Base-by-base conservation (phyloP, 2,797 vertebrate species). In the Fundulus diaphanus region DNA sequence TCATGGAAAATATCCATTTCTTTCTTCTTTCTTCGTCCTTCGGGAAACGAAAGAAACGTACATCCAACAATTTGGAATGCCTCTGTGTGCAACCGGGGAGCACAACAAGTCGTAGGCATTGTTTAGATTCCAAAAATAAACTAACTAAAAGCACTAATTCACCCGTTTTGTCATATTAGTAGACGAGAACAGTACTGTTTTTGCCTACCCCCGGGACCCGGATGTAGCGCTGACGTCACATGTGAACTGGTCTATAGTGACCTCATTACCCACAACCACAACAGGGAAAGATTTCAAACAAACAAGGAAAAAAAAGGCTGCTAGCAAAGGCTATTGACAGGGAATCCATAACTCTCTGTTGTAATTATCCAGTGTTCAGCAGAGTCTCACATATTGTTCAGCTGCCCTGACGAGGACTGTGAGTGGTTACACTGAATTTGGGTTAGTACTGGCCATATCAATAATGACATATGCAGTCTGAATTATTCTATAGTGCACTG, bases 311-410 rank as follows among this genome's bases (percentile, higher is more conserved):
- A 86, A 90, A 90, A 80, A 78, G 42, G 33, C 80, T 84, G 56
- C 76, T 84, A 73, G 78, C 79, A 85, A 77, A 83, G 67, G 31
- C 8, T 66, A 85, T 67, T 37, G 68, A 78, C 78, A 52, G 89
- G 89, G 89, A 89, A 66, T 88, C 79, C 72, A 69, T 83, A 85
- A 77, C 67, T 82, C 87, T 84, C 87, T 81, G 77, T 81, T 91
- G 85, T 88, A 93, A 91, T 94, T 93, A 94, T 82, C 81, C 81
- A 83, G 79, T 78, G 82, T 88, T 88, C 89, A 89, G 78, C 77
- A 66, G 81, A 76, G 59, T 67, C 72, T 82, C 74, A 40, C 73
- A 61, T 57, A 16, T 68, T 1, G 81, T 74, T 76, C 56, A 61
- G 24, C 72, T 67, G 52, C 81, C 74, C 68, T 29, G 51, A 77